Conservation (phyloP, 2,797 vertebrate genomes). For the Myripristis jacobus region DNA sequence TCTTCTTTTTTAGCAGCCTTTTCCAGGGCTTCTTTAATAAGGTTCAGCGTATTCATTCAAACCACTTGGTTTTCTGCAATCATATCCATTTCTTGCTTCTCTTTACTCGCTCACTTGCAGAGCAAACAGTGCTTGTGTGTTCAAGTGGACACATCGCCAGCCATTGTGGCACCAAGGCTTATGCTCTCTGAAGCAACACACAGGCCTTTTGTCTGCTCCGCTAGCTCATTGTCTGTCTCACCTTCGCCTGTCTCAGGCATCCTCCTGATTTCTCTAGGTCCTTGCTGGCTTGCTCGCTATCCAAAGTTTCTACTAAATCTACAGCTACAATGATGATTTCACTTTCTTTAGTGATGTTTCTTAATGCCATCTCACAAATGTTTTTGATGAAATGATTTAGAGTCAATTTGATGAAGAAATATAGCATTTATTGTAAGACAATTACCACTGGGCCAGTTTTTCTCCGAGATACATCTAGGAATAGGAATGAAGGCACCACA, state of each 20-base stretch:
- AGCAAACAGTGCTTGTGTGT: conserved; percentile 45
- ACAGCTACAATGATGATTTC: background rate
- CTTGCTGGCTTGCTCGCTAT: conserved; percentile 6
- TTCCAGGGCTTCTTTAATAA: background rate
- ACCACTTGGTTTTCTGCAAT: conserved; percentile 21
- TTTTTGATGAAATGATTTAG: conserved; percentile 30
- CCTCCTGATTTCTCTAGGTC: conserved; percentile 2
- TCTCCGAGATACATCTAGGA: background rate
- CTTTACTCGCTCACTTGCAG: background rate
- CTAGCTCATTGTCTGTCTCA: conserved; percentile 28
- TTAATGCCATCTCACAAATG: background rate
- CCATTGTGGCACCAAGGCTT: conserved; percentile 53
- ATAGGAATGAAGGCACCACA: conserved; percentile 20
- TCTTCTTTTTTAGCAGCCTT: conserved; percentile 9
- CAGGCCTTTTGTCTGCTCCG: conserved; percentile 47
- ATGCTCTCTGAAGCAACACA: conserved; percentile 43
- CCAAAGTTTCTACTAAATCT: background rate
- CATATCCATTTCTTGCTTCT: conserved; percentile 6
- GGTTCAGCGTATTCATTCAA: conserved; percentile 33
- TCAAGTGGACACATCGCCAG: conserved; percentile 60
- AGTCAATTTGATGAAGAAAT: background rate
- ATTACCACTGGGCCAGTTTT: conserved; percentile 8
- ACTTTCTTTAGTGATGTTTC: conserved; percentile 12
- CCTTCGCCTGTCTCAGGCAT: background rate
- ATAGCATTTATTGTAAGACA: conserved; percentile 24